Conservation (phyloP, 2,113 vertebrate species). For the Anarhynchus alexandrinus region DNA sequence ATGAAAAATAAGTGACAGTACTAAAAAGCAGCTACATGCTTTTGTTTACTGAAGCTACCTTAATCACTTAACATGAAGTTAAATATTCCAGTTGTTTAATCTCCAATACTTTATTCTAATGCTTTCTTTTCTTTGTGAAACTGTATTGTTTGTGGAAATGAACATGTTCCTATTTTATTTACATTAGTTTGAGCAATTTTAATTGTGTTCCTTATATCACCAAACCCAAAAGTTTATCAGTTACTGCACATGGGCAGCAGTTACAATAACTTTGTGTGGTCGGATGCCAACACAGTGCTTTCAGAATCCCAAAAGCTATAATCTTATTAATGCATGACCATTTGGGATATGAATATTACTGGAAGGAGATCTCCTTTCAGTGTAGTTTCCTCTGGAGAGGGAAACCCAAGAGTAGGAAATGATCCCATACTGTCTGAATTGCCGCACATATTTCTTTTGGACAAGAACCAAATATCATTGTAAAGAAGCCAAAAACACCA, state of each 20-base stretch:
- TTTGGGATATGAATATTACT: conserved; percentile 2
- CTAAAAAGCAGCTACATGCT: neutral
- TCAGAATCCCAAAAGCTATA: conserved; percentile 1
- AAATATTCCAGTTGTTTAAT: neutral
- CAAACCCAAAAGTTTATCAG: conserved; percentile 24
- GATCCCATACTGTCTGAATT: neutral
- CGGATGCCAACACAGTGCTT: neutral
- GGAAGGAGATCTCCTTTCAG: neutral
- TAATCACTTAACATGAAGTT: neutral
- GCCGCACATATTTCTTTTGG: neutral
- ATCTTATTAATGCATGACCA: conserved; percentile 1
- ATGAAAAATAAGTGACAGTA: neutral
- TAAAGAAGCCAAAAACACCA: neutral
- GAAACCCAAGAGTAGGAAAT: neutral
- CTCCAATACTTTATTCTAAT: neutral
- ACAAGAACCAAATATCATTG: neutral
- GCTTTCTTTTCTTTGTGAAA: neutral
- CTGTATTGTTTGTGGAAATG: neutral
- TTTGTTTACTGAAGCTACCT: neutral
- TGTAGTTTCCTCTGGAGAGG: neutral
- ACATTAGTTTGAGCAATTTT: neutral
- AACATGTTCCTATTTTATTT: neutral
- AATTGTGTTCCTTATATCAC: neutral
- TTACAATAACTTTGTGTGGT: neutral
- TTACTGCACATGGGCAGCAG: neutral